A percentile compares a stretch with the other conserved stretches of the same genome.
Conservation (phyloP, 2,797 vertebrate genomes). For the Eutrigla gurnardus region DNA sequence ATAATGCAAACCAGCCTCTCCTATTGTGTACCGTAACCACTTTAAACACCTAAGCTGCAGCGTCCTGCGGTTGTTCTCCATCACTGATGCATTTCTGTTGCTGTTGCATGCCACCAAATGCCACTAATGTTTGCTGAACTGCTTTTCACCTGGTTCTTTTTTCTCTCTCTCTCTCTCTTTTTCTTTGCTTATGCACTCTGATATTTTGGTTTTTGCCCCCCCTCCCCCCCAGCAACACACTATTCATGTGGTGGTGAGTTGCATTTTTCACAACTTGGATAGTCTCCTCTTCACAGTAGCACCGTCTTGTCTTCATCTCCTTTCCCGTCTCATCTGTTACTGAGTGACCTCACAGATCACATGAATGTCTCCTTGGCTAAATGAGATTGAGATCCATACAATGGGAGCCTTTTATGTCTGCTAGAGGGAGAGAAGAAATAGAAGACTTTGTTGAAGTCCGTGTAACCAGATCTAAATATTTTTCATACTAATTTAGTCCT, state of each 20-base stretch:
- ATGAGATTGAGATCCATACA: slow-evolving; percentile 57
- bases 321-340: slow-evolving; percentile 66
- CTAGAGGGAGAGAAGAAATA: slow-evolving; percentile 39
- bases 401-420: slow-evolving; percentile 64
- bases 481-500: slow-evolving; percentile 28
- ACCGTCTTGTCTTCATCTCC: slow-evolving; percentile 29
- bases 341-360: slow-evolving; percentile 78
- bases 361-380: slow-evolving; percentile 73
- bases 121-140: slow-evolving; percentile 75
- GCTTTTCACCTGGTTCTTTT: slow-evolving; percentile 85
- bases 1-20: slow-evolving; percentile 14
- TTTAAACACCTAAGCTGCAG: slow-evolving; percentile 23
- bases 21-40: slow-evolving; percentile 1
- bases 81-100: slow-evolving; percentile 68
- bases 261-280: slow-evolving; percentile 79
- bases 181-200: slow-evolving; percentile 93
- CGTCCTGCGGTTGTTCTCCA: slow-evolving; percentile 58
- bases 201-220: slow-evolving; percentile 89
- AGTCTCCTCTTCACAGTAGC: slow-evolving; percentile 63
- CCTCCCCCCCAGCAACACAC: slow-evolving; percentile 94
- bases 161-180: slow-evolving; percentile 83
- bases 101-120: slow-evolving; percentile 73
- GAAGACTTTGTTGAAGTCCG: slow-evolving; percentile 24
- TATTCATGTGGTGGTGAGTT: slow-evolving; percentile 99
- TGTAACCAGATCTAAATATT: slow-evolving; percentile 33